Base-by-base conservation (phyloP, 2,113 vertebrate species). In the Thunnus thynnus region DNA sequence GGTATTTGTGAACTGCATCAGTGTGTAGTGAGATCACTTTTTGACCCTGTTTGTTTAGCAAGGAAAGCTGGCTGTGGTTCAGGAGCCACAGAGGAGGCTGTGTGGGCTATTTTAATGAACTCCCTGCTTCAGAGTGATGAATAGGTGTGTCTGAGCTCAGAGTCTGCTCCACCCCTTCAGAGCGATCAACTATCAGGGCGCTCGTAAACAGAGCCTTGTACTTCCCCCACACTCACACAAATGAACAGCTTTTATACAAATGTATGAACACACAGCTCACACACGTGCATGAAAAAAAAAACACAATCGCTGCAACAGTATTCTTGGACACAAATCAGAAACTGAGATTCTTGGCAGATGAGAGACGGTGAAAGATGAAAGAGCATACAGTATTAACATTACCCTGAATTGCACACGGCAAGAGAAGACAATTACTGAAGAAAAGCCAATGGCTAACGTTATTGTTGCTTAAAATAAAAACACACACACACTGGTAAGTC, bases 71-170 rank as follows among this genome's bases (percentile, higher is more conserved):
- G 80, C 82, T 76, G 51, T 13, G 61, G 63, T 51, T 88, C 82
- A 86, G 73, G 46, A 81, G 83, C 76, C 78, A 61, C 85, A 50
- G 80, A 87, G 82, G 90, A 82, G 87, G 77, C 80, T 86, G 85
- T 58, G 80, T 81, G 86, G 87, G 88, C 87, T 88, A 73, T 83
- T 91, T 91, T 91, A 93, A 93, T 91, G 90, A 92, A 92, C 91
- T 92, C 85, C 78, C 78, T 86, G 76, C 83, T 89, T 89, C 84
- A 76, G 13, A 68, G 90, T 90, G 92, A 93, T 93, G 80, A 91
- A 91, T 88, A 83, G 91, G 86, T 78, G 87, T 80, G 90, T 90
- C 88, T 86, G 80, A 73, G 73, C 68, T 71, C 64, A 3, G 76
- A 69, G 70, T 85, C 82, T 79, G 76, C 86, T 76, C 87, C 86